Conservation (phyloP, 2,797 vertebrate species). For the Cirrhinus molitorella region DNA sequence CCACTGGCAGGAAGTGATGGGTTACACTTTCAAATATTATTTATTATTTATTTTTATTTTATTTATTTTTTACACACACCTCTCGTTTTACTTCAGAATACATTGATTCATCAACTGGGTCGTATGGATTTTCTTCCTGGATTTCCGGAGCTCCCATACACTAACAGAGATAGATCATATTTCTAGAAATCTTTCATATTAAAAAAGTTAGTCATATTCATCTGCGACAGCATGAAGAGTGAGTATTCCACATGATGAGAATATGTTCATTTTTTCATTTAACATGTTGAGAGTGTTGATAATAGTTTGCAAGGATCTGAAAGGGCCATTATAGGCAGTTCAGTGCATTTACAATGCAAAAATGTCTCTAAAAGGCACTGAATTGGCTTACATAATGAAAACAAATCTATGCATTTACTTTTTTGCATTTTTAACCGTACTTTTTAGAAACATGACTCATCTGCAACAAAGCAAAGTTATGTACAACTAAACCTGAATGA, state of each 20-base stretch:
- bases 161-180: neutral
- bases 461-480: neutral
- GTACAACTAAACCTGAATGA: constrained; percentile 2
- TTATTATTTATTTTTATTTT: too few relatives aligned
- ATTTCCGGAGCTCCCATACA: neutral
- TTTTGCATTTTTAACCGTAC: neutral
- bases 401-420: constrained; percentile 5
- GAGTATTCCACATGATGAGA: neutral
- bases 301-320: neutral
- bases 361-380: neutral
- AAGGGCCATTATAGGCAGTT: constrained; percentile 5
- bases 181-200: neutral
- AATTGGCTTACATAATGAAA: constrained; percentile 33
- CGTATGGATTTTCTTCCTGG: neutral
- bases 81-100: neutral
- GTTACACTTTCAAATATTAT: neutral
- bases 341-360: constrained; percentile 27
- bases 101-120: neutral
- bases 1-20: neutral
- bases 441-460: neutral
- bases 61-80: neutral
- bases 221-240: neutral
- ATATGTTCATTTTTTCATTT: neutral
- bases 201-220: neutral
- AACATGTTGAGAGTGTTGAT: neutral